These are phyloP conservation scores for Trichonephila inaurata DNA, from an alignment of 1,140 invertebrate species.

Conservation along the genomic window DNA sequence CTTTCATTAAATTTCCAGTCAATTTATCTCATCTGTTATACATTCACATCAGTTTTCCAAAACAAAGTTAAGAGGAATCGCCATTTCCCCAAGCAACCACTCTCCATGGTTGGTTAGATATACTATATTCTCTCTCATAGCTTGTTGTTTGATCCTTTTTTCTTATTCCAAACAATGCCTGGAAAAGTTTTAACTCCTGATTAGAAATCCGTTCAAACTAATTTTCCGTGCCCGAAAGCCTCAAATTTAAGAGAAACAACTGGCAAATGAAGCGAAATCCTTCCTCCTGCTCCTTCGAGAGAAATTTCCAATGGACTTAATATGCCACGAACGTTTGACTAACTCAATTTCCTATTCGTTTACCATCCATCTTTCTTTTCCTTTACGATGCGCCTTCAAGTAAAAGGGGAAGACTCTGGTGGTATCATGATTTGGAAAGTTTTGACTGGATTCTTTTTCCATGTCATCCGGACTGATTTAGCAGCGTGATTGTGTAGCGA, in stretches of 20 bases:
- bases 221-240: conserved; percentile 58
- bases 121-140: neutral
- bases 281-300: neutral
- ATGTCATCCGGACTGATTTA: conserved; percentile 21
- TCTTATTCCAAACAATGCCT: neutral
- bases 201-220: conserved; percentile 57
- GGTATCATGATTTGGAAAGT: conserved; percentile 65
- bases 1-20: neutral
- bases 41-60: neutral
- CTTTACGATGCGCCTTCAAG: neutral
- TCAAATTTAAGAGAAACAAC: conserved; percentile 60
- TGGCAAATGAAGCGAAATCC: conserved; percentile 57
- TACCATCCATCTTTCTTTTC: neutral
- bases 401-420: conserved; percentile 22
- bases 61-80: neutral
- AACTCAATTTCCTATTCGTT: conserved; percentile 67
- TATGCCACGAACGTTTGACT: conserved; percentile 46
- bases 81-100: neutral
- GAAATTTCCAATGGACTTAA: conserved; percentile 56
- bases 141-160: neutral
- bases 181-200: conserved; percentile 64
- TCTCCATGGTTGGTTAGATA: neutral
- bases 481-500: neutral
- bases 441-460: conserved; percentile 5
- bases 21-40: neutral